A percentile compares a stretch with the other conserved stretches of the same genome.
These are phyloP conservation scores for Cyphomyrmex costatus DNA, from an alignment of 1,140 invertebrate genomes.

Conservation along the genomic window DNA sequence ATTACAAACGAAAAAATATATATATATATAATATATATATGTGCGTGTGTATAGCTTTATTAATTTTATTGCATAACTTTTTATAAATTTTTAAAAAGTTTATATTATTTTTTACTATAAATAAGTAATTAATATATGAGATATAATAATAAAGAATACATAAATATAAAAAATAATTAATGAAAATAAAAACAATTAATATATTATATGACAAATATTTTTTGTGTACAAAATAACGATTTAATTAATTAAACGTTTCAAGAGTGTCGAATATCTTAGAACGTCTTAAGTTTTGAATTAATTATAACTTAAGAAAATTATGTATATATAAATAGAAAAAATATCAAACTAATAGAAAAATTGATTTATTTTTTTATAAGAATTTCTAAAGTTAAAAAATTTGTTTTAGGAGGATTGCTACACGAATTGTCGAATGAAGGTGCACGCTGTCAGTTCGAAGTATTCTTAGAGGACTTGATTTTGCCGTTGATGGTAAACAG, in stretches of 20 bases:
- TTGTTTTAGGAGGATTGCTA: conserved; percentile 93
- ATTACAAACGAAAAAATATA: conserved; percentile 19
- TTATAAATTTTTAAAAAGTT: not conserved
- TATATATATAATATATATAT: not conserved
- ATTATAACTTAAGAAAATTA: not conserved
- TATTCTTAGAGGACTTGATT: conserved; percentile 98
- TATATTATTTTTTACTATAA: too few relatives aligned
- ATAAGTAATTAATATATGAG: conserved; percentile 44
- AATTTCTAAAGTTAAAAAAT: conserved; percentile 4
- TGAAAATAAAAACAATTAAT: not conserved
- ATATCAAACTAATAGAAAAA: not conserved
- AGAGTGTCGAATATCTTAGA: too few relatives aligned
- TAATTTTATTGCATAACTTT: not conserved
- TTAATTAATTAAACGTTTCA: not conserved
- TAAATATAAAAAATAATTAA: not conserved
- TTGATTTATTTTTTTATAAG: conserved; percentile 5
- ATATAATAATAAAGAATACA: not conserved
- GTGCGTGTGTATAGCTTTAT: conserved; percentile 40
- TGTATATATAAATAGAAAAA: not conserved
- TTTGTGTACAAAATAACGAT: not conserved
- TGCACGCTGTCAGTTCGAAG: conserved; percentile 98
- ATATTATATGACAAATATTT: not conserved
- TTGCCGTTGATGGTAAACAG: conserved; percentile 98
- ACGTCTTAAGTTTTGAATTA: not conserved
- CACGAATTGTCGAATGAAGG: conserved; percentile 99